phyloP scores from a whole-genome alignment of 2,888 invertebrate species.

The Strigamia crassipes region DNA sequence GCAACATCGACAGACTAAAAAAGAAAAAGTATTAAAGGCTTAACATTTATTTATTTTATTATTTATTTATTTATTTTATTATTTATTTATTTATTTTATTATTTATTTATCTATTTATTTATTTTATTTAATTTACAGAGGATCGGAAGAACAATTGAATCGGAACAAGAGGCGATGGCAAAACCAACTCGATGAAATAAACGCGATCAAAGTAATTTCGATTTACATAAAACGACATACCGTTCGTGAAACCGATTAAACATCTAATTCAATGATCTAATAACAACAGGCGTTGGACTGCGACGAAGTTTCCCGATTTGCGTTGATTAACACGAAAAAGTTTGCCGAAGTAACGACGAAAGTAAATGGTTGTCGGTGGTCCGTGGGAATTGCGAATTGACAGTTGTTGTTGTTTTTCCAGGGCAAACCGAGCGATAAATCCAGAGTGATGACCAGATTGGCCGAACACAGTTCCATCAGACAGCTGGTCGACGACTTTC shows the following conservation, averaged over 20 bases:
- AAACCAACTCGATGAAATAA: conserved; percentile 43
- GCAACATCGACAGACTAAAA: background rate
- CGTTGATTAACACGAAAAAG: conserved; percentile 33
- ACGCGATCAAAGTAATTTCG: conserved; percentile 43
- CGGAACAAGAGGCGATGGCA: conserved; percentile 15
- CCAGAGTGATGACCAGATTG: conserved; percentile 43
- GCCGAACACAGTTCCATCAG: conserved; percentile 32
- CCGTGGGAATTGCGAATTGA: background rate
- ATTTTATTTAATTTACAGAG: background rate
- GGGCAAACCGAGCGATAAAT: background rate
- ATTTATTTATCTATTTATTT: background rate
- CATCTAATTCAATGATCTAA: background rate
- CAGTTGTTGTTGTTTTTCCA: background rate
- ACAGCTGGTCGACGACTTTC: background rate
- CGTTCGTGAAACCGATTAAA: too few relatives aligned
- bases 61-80: background rate
- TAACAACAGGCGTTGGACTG: conserved; percentile 44
- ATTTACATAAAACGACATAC: background rate
- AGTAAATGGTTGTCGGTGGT: background rate
- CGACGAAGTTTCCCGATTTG: conserved; percentile 46
- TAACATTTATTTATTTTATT: background rate
- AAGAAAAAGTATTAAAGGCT: background rate
- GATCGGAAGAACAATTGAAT: background rate
- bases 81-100: too few relatives aligned
- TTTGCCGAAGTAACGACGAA: background rate